Evolutionary conservation across 2,113 vertebrate species (phyloP).

Genomic region (Canis aureus): DNA sequence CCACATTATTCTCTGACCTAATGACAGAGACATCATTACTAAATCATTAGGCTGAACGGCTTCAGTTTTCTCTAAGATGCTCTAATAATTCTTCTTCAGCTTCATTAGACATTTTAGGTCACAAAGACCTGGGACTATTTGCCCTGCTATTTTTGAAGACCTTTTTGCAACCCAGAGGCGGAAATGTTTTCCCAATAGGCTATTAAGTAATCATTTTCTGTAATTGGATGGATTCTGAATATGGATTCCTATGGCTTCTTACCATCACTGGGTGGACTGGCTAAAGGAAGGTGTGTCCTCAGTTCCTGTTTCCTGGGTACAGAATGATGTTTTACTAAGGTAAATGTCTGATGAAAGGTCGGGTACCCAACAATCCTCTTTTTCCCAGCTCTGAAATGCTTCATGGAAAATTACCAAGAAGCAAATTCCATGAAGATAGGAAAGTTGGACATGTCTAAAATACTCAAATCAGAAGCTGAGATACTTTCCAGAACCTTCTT

Average conservation of each 20-base stretch:
- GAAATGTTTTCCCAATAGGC: conserved; percentile 60
- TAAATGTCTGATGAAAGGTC: not conserved
- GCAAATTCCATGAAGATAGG: not conserved
- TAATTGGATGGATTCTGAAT: not conserved
- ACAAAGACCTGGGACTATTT: conserved; percentile 73
- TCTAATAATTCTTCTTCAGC: conserved; percentile 68
- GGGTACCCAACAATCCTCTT: not conserved
- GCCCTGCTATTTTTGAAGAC: conserved; percentile 64
- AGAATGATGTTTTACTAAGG: not conserved
- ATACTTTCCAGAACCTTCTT: not conserved
- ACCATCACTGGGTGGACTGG: not conserved
- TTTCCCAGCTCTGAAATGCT: conserved; percentile 4
- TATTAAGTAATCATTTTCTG: conserved; percentile 56
- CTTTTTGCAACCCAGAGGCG: conserved; percentile 57
- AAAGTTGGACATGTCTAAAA: not conserved
- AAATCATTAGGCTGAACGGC: conserved; percentile 43
- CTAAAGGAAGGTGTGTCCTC: not conserved
- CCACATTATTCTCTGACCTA: conserved; percentile 5
- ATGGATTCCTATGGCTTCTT: not conserved
- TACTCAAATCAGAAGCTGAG: not conserved
- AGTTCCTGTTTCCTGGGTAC: not conserved
- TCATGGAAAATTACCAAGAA: conserved; percentile 23
- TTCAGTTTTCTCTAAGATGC: conserved; percentile 53
- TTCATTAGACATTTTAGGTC: conserved; percentile 66
- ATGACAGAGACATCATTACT: not conserved